Evolutionary conservation across 2,888 invertebrate species (phyloP), one percentile per base, ranked within the genome.

Genomic region (Drosophila putrida): DNA sequence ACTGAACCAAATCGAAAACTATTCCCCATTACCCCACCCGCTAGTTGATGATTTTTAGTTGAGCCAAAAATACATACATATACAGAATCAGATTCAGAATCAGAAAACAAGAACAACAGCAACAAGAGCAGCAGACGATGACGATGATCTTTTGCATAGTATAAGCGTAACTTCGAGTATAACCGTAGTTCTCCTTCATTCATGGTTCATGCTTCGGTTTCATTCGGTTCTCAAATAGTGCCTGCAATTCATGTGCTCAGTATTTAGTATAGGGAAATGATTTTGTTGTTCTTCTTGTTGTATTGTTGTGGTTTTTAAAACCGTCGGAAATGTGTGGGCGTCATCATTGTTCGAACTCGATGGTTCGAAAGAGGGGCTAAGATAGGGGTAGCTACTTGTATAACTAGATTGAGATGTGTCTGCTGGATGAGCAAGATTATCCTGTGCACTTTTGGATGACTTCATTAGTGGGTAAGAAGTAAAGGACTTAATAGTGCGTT

Each of bases 121-220:
- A 54, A 44, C 47, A 44, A 41, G 11, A 36, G 28, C 68, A 66
- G 57, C 46, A 31, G 61, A 75, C 69, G 80, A 88, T 87, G 83
- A 84, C 83, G 83, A 71, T 73, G 74, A 71, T 84, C 74, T 70
- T 57, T 67, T 79, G 57, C 71, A 74, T 71, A 81, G 82, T 78
- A 70, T 80, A 80, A 60, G 72, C 61, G 59, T 61, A 54, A 58
- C 63, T 61, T 59, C 50, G 74, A 61, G 38, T 53, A 50, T 55
- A 57, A 11, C 6, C 61, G 66, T 76, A 55, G 64, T 89, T 89
- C 85, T 85, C 87, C 85, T 85, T 81, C 89, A 85, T 85, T 85
- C 85, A 85, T 89, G 75, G 70, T 76, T 76, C 2, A 36, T 46
- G 57, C 41, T n/a, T 58, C 62, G 51, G 51, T 33, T 57, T 47